Percentiles rank a stretch among this genome's conserved stretches.
Conservation (phyloP, 2,888 invertebrate species). For the Brachylomia viminalis region DNA sequence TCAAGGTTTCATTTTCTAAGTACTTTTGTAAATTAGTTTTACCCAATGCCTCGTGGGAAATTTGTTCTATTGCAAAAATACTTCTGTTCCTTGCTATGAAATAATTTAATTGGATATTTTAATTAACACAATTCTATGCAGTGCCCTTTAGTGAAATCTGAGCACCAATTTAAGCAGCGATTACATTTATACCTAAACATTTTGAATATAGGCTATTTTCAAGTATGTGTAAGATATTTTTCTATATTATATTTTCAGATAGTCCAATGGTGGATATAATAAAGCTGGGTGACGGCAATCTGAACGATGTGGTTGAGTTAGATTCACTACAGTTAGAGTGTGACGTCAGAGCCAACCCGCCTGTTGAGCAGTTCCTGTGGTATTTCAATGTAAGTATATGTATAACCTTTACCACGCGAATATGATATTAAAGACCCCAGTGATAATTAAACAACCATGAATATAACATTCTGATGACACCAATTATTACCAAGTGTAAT, state of each 20-base stretch:
- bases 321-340: slow-evolving; percentile 84
- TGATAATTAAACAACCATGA: too few relatives aligned
- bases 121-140: slow-evolving; percentile 9
- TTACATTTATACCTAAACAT: slow-evolving; percentile 20
- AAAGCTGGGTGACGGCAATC: slow-evolving; percentile 78
- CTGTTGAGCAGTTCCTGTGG: slow-evolving; percentile 83
- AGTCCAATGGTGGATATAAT: slow-evolving; percentile 86
- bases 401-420: background rate
- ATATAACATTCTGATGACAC: too few relatives aligned
- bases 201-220: background rate
- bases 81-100: slow-evolving; percentile 16
- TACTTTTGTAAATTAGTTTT: slow-evolving; percentile 40
- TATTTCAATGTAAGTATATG: slow-evolving; percentile 85
- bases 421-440: too few relatives aligned
- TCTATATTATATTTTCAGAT: slow-evolving; percentile 75
- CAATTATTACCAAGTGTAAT: too few relatives aligned
- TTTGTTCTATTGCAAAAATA: slow-evolving; percentile 26
- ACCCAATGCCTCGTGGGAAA: slow-evolving; percentile 49
- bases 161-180: slow-evolving; percentile 5
- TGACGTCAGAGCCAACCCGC: slow-evolving; percentile 86
- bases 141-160: slow-evolving; percentile 11
- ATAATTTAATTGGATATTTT: slow-evolving; percentile 41
- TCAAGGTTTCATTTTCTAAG: slow-evolving; percentile 42
- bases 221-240: background rate
- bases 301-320: slow-evolving; percentile 83